Evolutionary conservation across 1,140 invertebrate genomes (phyloP).

Genomic region (Pseudomyrmex pallidus): DNA sequence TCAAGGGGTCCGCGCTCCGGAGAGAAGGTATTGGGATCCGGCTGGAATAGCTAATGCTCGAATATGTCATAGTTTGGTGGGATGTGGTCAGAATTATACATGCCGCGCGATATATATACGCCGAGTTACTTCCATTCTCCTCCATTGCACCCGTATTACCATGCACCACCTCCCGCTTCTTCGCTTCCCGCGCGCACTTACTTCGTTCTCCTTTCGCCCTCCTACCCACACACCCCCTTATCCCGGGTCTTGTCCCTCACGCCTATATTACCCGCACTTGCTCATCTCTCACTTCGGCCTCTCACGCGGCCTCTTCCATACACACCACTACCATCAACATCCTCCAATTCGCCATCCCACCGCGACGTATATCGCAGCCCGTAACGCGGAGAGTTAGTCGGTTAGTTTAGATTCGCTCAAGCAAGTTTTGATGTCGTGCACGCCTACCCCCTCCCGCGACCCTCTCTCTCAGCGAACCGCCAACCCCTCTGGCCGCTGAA

Average conservation of each 20-base stretch:
- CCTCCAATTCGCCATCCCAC: slow-evolving; percentile 71
- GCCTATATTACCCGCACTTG: slow-evolving; percentile 30
- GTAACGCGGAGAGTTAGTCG: slow-evolving; percentile 80
- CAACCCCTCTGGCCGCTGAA: slow-evolving; percentile 43
- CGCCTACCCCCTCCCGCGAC: slow-evolving; percentile 64
- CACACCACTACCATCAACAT: slow-evolving; percentile 68
- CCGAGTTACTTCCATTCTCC: slow-evolving; percentile 71
- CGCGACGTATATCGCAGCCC: slow-evolving; percentile 71
- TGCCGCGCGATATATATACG: slow-evolving; percentile 73
- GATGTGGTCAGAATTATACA: slow-evolving; percentile 81
- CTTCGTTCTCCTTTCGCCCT: slow-evolving; percentile 4
- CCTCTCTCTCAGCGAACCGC: slow-evolving; percentile 49
- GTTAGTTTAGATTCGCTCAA: slow-evolving; percentile 82
- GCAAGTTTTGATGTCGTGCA: slow-evolving; percentile 82
- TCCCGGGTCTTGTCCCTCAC: slow-evolving; percentile 10
- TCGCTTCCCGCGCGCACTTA: slow-evolving; percentile 27
- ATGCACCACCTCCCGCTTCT: slow-evolving; percentile 19
- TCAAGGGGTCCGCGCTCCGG: slow-evolving; percentile 57
- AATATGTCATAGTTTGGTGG: slow-evolving; percentile 80
- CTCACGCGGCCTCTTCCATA: slow-evolving; percentile 60
- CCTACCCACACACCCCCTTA: slow-evolving; percentile 18
- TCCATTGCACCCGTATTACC: slow-evolving; percentile 51
- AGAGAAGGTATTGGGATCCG: slow-evolving; percentile 73
- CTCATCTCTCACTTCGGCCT: not conserved
- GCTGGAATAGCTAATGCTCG: slow-evolving; percentile 76